These are phyloP conservation scores for Agrilus cyanescens DNA, from an alignment of 2,888 invertebrate species.

Conservation along the genomic window DNA sequence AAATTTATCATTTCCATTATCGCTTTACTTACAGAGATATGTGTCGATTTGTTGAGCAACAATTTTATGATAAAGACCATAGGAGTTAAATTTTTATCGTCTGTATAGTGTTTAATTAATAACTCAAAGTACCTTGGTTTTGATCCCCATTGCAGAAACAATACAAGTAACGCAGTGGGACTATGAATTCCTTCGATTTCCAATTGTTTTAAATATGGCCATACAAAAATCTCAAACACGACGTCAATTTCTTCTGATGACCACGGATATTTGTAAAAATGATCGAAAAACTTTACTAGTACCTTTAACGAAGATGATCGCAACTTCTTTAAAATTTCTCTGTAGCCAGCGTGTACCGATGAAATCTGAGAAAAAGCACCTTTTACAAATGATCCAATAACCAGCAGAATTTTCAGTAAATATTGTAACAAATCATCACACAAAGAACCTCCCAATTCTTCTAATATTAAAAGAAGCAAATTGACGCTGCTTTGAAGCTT, in stretches of 20 bases:
- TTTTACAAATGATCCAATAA: slow-evolving; percentile 53
- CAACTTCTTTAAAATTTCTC: slow-evolving; percentile 52
- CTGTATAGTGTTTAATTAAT: slow-evolving; percentile 47
- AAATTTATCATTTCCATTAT: slow-evolving; percentile 67
- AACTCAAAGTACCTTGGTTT: slow-evolving; percentile 66
- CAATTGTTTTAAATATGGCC: slow-evolving; percentile 66
- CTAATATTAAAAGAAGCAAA: slow-evolving; percentile 60
- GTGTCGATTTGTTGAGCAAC: slow-evolving; percentile 56
- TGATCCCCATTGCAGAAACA: slow-evolving; percentile 70
- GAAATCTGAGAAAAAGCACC: slow-evolving; percentile 45
- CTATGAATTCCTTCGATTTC: slow-evolving; percentile 70
- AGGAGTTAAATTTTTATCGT: slow-evolving; percentile 40
- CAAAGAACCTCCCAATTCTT: slow-evolving; percentile 74
- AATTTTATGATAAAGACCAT: slow-evolving; percentile 59
- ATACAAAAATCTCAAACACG: slow-evolving; percentile 66
- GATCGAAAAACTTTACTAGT: slow-evolving; percentile 62
- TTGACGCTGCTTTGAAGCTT: slow-evolving; percentile 66
- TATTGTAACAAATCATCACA: slow-evolving; percentile 51
- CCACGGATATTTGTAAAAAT: slow-evolving; percentile 70
- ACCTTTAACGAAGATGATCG: slow-evolving; percentile 49
- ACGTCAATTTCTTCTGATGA: slow-evolving; percentile 54
- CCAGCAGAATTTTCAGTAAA: slow-evolving; percentile 60
- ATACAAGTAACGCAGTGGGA: slow-evolving; percentile 68
- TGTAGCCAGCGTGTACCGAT: slow-evolving; percentile 50
- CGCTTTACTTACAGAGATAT: slow-evolving; percentile 50